A percentile compares a stretch with the other conserved stretches of the same genome.
phyloP scores from a whole-genome alignment of 2,113 vertebrate species.

The Tupaia chinensis region DNA sequence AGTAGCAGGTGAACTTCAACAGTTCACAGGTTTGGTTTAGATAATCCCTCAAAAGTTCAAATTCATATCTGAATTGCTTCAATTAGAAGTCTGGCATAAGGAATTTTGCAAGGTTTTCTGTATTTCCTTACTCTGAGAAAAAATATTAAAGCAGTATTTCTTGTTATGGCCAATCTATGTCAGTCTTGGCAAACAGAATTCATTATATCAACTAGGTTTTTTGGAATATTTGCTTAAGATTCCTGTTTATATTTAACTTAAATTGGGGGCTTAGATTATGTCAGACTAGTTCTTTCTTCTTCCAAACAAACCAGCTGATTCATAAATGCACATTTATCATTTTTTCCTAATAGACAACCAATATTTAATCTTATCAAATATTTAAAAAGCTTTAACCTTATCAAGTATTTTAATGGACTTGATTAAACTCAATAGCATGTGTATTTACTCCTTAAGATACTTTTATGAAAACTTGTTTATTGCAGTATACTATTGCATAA shows the following conservation, averaged over 20 bases:
- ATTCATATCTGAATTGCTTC: constrained; percentile 24
- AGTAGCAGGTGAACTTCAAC: not conserved
- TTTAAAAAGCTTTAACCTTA: not conserved
- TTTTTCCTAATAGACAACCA: not conserved
- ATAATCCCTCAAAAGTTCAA: not conserved
- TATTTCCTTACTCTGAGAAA: not conserved
- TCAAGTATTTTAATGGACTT: not conserved
- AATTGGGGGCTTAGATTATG: not conserved
- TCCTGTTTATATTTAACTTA: not conserved
- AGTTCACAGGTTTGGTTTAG: not conserved
- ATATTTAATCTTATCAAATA: not conserved
- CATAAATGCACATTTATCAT: not conserved
- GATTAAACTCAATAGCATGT: not conserved
- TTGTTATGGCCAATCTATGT: not conserved
- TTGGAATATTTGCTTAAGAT: not conserved
- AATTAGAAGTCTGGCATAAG: not conserved
- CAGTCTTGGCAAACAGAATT: not conserved
- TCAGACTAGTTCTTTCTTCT: not conserved
- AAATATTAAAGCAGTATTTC: not conserved
- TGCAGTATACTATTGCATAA: not conserved
- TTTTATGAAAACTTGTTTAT: not conserved
- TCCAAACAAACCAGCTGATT: not conserved
- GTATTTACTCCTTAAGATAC: not conserved
- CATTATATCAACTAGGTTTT: not conserved
- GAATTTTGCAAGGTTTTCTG: not conserved